Base-by-base conservation (phyloP, 2,888 invertebrate species). In the Morpho deidamia region DNA sequence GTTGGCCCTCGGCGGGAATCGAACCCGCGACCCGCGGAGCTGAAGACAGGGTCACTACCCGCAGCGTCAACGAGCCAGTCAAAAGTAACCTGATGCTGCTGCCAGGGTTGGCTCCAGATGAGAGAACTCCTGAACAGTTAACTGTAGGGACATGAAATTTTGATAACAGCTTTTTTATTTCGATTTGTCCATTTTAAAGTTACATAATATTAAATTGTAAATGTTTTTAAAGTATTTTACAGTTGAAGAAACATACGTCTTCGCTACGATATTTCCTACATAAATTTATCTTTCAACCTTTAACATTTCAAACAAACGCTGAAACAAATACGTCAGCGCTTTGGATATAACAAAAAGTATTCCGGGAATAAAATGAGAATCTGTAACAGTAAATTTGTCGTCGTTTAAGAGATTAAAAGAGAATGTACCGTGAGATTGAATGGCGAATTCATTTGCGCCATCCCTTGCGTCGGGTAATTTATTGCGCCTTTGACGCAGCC, bases 391-490 rank as follows among this genome's bases (percentile, higher is more conserved):
- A 84, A 82, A 85, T 85, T 82, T 81, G 82, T 81, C 83, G 81
- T 78, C 82, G 78, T 81, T 83, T 78, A 75, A 81, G 68, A 82
- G 82, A 83, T 85, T 86, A 84, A 83, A 83, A 83, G 81, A 81
- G 79, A 84, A 81, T 83, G 82, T 82, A 81, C 77, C 81, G 81
- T 83, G 80, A 84, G 78, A 87, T 86, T 83, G 83, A 81, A 83
- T 74, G 72, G 81, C 73, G 72, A 80, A 81, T 83, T 81, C 74
- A 77, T 83, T 80, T 76, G 75, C 76, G 71, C 73, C 74, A 72
- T 63, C 65, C 68, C 65, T 64, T 66, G 70, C 69, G 72, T 70
- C 63, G 65, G 63, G 62, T 71, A 80, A 84, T 83, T 81, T 82
- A 80, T 81, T 65, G 74, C 66, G 66, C 72, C 67, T 73, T 76